Conservation (phyloP, 2,888 invertebrate species). For the Drosophila niveifrons region DNA sequence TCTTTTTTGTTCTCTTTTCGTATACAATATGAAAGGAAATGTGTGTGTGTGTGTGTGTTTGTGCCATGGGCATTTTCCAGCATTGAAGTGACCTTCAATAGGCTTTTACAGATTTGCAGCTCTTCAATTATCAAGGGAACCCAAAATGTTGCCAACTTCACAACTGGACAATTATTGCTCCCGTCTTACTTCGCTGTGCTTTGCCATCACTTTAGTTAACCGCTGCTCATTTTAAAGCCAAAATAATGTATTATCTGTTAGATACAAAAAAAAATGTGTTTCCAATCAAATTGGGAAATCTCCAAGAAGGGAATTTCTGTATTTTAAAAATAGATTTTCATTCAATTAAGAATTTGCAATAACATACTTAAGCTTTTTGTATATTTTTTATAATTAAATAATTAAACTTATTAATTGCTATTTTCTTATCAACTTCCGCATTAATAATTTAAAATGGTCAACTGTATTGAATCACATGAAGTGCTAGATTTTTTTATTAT, state of each 20-base stretch:
- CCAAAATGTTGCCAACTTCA: background rate
- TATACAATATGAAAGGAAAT: constrained; percentile 5
- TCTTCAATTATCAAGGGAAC: constrained; percentile 11
- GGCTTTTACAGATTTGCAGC: constrained; percentile 16
- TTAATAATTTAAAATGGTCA: no score
- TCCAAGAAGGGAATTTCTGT: no score
- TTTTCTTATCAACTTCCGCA: no score
- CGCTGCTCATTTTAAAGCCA: background rate
- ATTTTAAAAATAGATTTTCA: no score
- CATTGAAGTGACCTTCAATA: constrained; percentile 14
- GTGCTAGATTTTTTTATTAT: no score
- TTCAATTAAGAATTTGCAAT: no score
- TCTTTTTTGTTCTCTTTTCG: background rate
- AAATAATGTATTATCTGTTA: background rate
- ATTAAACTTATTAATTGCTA: no score
- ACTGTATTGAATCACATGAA: no score
- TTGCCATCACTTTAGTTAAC: background rate
- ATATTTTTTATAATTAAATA: no score
- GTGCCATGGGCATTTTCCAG: constrained; percentile 5
- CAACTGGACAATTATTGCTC: background rate
- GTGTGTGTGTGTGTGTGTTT: background rate
- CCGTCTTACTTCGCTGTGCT: background rate
- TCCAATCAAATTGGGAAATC: no score
- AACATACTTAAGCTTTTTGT: no score
- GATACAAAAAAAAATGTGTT: no score